Conservation (phyloP, 2,113 vertebrate species). For the rat (Rattus norvegicus) region GRCr8 NC_086032.1:41108501-41109000, state of each 20-base stretch:
- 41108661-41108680: not conserved
- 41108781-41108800: not conserved
- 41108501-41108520: conserved; percentile 67
- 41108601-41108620: not conserved
- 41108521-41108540: conserved; percentile 58
- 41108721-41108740: not conserved
- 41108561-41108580: conserved; percentile 12
- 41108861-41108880: not conserved
- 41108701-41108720: conserved; percentile 29
- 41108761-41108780: not conserved
- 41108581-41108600: not conserved
- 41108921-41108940: no score
- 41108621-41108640: not conserved
- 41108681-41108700: not conserved
- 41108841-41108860: not conserved
- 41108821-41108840: not conserved
- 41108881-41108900: not conserved
- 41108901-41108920: no score
- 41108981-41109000: no score
- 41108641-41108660: not conserved
- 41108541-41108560: conserved; percentile 48
- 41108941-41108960: no score
- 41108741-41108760: not conserved
- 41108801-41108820: not conserved
- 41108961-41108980: no score